Conservation (phyloP, 2,113 vertebrate species). For the Melierax canorus region DNA sequence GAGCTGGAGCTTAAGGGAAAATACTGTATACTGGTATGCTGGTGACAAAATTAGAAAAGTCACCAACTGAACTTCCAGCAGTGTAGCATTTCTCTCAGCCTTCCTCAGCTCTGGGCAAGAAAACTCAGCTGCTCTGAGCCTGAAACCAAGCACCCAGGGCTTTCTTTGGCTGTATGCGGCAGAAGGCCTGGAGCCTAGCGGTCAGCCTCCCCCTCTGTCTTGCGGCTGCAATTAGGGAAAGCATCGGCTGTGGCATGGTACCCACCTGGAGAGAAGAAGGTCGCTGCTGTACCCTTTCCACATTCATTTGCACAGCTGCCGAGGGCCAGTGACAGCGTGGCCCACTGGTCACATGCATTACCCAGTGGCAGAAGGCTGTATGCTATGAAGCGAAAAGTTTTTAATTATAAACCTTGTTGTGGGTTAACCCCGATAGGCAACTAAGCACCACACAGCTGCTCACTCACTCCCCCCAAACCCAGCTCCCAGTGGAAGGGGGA, state of each 20-base stretch:
- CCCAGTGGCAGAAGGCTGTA: background rate
- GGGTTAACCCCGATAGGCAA: background rate
- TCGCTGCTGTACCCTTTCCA: background rate
- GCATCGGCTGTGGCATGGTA: background rate
- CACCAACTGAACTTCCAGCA: background rate
- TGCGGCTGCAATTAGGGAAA: background rate
- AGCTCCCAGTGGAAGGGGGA: background rate
- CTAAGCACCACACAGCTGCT: background rate
- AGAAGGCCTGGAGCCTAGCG: background rate
- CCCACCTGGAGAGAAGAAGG: background rate
- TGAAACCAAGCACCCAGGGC: background rate
- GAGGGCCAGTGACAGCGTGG: background rate
- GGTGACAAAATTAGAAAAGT: background rate
- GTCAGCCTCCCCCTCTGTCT: background rate
- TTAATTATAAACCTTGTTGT: background rate
- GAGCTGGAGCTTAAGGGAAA: background rate
- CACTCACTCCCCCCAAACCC: background rate
- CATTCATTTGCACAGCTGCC: background rate
- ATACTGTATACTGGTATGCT: background rate
- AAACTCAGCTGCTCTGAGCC: background rate
- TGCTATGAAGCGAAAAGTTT: background rate
- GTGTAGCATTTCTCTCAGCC: background rate
- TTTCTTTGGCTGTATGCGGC: accelerated
- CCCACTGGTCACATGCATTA: background rate
- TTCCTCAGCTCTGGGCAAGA: background rate